phyloP scores from a whole-genome alignment of 2,797 vertebrate species.

The Urophycis tenuis region DNA sequence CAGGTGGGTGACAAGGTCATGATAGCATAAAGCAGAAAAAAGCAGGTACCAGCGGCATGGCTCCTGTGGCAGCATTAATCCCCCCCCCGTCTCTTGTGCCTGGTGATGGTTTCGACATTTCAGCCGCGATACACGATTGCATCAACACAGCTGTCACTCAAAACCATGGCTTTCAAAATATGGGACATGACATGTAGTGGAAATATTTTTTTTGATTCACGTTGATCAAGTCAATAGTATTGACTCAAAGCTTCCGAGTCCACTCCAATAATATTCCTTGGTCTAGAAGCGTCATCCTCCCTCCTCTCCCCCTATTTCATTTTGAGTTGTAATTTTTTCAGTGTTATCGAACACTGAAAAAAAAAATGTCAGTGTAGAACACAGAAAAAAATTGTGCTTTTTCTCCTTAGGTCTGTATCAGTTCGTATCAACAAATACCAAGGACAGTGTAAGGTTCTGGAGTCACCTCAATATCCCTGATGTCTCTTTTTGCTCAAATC shows the following conservation, averaged over 20 bases:
- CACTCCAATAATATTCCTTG: neutral
- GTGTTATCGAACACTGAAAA: neutral
- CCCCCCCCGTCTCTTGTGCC: constrained; percentile 38
- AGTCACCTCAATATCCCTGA: constrained; percentile 19
- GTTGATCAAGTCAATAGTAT: neutral
- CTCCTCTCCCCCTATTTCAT: neutral
- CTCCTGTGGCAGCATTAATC: constrained; percentile 13
- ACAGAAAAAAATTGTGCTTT: too few relatives aligned
- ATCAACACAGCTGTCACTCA: constrained; percentile 12
- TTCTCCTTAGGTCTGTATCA: too few relatives aligned
- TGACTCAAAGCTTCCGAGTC: neutral
- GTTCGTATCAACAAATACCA: too few relatives aligned
- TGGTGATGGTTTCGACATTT: constrained; percentile 49
- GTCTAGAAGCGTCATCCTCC: neutral
- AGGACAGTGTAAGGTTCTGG: constrained; percentile 20
- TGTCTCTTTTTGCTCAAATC: constrained; percentile 18
- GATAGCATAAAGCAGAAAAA: constrained; percentile 39
- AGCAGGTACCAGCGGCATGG: constrained; percentile 34
- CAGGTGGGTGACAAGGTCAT: constrained; percentile 63
- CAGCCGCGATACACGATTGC: constrained; percentile 30
- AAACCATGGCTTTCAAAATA: neutral
- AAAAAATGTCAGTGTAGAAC: too few relatives aligned
- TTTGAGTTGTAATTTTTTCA: neutral
- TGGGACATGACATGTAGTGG: neutral
- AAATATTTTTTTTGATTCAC: neutral